Conservation (phyloP, 2,888 invertebrate species). For the Tortricodes alternella region DNA sequence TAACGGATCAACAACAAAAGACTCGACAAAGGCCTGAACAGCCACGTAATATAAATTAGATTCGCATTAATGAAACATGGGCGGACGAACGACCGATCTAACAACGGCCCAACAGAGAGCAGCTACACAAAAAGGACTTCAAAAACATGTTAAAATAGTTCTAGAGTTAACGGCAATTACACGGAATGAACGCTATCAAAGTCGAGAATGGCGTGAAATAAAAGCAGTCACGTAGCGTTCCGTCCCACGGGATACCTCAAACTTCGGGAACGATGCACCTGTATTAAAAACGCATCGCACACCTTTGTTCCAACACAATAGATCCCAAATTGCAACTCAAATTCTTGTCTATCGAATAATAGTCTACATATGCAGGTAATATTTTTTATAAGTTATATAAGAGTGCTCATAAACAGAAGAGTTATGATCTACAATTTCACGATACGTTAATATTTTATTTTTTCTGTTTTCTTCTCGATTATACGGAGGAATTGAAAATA, state of each 20-base stretch:
- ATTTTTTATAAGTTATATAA: constrained; percentile 53
- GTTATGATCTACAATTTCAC: constrained; percentile 42
- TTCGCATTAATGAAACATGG: constrained; percentile 77
- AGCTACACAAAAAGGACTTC: constrained; percentile 56
- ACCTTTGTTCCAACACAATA: constrained; percentile 78
- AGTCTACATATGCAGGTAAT: constrained; percentile 61
- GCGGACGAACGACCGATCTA: constrained; percentile 63
- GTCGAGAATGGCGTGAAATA: constrained; percentile 69
- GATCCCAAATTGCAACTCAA: constrained; percentile 76
- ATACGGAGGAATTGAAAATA: neutral
- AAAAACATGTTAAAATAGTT: constrained; percentile 71
- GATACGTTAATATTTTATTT: constrained; percentile 28
- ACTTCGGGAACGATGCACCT: constrained; percentile 74
- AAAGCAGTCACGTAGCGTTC: constrained; percentile 71
- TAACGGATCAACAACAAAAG: constrained; percentile 61
- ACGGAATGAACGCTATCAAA: constrained; percentile 72
- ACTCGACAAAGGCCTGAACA: constrained; percentile 55
- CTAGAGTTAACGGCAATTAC: constrained; percentile 72
- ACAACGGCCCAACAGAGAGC: constrained; percentile 57
- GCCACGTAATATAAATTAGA: constrained; percentile 67
- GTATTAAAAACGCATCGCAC: constrained; percentile 76
- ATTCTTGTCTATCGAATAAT: constrained; percentile 67
- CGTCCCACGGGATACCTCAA: constrained; percentile 48
- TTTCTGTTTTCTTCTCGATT: constrained; percentile 5
- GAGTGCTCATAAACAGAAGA: constrained; percentile 43